phyloP scores from a whole-genome alignment of 2,888 invertebrate genomes.

The Philereme transversata region DNA sequence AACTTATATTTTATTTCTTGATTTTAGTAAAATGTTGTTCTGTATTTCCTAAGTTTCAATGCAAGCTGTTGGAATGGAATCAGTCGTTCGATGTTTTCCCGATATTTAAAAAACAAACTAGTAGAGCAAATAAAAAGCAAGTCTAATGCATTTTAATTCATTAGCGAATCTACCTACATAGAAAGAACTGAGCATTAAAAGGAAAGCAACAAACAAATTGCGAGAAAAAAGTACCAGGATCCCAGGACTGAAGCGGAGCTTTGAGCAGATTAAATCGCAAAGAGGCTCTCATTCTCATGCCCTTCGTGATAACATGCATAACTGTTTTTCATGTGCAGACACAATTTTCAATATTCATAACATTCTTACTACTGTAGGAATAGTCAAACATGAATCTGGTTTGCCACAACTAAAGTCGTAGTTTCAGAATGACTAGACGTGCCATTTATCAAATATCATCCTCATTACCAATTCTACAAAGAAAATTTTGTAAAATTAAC shows the following conservation, averaged over 20 bases:
- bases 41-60: conserved; percentile 16
- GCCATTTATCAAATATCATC: too few relatives aligned
- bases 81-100: conserved; percentile 8
- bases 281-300: conserved; percentile 62
- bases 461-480: too few relatives aligned
- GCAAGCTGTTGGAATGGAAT: conserved; percentile 10
- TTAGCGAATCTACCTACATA: conserved; percentile 17
- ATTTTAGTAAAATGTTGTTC: conserved; percentile 13
- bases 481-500: too few relatives aligned
- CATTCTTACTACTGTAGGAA: neutral
- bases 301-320: conserved; percentile 52
- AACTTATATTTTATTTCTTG: conserved; percentile 21
- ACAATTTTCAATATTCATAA: conserved; percentile 8
- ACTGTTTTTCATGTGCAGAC: conserved; percentile 17
- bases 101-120: conserved; percentile 14
- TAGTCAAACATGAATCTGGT: too few relatives aligned
- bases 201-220: conserved; percentile 40
- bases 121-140: conserved; percentile 8
- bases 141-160: conserved; percentile 27
- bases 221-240: conserved; percentile 55
- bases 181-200: conserved; percentile 27
- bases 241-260: conserved; percentile 52
- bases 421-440: too few relatives aligned
- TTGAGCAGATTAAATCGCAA: conserved; percentile 67
- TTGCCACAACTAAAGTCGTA: too few relatives aligned